These are phyloP conservation scores for Calliphora vicina DNA, from an alignment of 1,140 invertebrate species.

Conservation along the genomic window DNA sequence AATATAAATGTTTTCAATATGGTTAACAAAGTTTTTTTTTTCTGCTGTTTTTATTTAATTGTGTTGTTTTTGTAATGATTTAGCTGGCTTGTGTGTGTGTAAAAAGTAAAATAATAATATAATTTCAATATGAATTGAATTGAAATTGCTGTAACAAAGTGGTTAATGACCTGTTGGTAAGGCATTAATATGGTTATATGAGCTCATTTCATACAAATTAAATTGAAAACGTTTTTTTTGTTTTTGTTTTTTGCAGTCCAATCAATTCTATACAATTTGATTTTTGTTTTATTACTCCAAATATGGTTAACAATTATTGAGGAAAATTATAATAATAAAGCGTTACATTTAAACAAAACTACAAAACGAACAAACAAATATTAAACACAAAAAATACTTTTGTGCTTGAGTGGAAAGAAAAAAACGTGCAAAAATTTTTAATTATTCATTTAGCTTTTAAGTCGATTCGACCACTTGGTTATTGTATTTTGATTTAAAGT, in stretches of 20 bases:
- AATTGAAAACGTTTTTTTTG: background rate
- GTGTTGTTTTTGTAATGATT: background rate
- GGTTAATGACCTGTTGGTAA: constrained; percentile 25
- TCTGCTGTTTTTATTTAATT: no score
- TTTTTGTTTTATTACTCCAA: background rate
- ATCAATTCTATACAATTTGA: background rate
- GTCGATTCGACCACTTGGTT: background rate
- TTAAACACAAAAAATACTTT: background rate
- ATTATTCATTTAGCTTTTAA: constrained; percentile 2
- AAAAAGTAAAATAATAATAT: background rate
- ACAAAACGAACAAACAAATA: background rate
- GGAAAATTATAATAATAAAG: constrained; percentile 35
- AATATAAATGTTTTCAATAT: constrained; percentile 3
- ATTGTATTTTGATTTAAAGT: background rate
- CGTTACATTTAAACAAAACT: constrained; percentile 30
- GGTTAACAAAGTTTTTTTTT: background rate
- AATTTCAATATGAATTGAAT: constrained; percentile 22
- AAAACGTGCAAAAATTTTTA: constrained; percentile 25
- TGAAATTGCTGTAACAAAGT: constrained; percentile 15
- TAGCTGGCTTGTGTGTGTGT: background rate
- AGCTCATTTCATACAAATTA: constrained; percentile 27
- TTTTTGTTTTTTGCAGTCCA: no score
- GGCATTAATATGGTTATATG: constrained; percentile 22
- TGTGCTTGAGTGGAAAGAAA: background rate
- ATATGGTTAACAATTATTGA: constrained; percentile 27